Percentiles rank a stretch among this genome's conserved stretches.
These are phyloP conservation scores for Copsychus sechellarum DNA, from an alignment of 2,113 vertebrate species.

Conservation along the genomic window DNA sequence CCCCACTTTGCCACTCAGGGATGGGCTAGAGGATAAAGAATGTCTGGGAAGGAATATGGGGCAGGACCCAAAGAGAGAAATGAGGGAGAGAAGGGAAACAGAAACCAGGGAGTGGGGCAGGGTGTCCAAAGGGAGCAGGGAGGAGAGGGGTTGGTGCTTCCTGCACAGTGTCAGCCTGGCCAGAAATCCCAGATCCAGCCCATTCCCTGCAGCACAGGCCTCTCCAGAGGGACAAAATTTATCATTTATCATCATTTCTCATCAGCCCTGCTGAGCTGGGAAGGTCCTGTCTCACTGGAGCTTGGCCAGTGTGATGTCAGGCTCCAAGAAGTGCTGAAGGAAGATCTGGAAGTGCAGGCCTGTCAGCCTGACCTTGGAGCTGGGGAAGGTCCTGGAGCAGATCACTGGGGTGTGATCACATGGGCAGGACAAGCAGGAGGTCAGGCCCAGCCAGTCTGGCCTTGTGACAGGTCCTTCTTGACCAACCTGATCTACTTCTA, in stretches of 20 bases:
- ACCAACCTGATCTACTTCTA: neutral
- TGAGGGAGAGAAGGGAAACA: neutral
- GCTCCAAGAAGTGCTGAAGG: too few relatives aligned
- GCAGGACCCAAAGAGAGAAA: neutral
- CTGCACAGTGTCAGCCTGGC: fast-evolving
- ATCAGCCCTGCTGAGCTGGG: neutral
- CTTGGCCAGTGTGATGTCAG: neutral
- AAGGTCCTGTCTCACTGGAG: neutral
- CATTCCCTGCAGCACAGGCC: neutral
- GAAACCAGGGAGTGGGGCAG: neutral
- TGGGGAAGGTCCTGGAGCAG: neutral
- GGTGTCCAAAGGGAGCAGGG: neutral
- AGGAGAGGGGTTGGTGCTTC: fast-evolving
- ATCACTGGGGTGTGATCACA: neutral
- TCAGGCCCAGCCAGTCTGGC: neutral
- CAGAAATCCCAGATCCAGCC: neutral
- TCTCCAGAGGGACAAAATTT: neutral
- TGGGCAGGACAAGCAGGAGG: neutral
- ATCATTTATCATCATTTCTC: neutral
- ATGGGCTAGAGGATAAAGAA: neutral
- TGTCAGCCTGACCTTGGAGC: neutral
- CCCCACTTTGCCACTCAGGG: neutral
- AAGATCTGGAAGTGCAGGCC: neutral
- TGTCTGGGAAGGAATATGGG: neutral
- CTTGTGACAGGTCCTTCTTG: neutral